phyloP scores from a whole-genome alignment of 2,113 vertebrate species.

The Smithornis capensis region DNA sequence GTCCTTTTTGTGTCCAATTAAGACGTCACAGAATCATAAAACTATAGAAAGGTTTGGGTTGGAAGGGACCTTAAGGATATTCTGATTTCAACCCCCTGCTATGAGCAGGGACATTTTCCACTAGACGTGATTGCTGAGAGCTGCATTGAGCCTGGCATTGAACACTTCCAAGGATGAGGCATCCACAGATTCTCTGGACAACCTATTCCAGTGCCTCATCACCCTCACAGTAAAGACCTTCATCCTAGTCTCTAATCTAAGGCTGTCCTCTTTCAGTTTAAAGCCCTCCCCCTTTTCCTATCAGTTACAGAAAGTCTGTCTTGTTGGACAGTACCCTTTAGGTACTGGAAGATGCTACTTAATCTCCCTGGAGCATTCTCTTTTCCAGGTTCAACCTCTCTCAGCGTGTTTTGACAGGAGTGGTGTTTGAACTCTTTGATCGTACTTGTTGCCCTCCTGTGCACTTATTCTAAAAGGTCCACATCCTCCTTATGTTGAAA shows the following conservation, averaged over 20 bases:
- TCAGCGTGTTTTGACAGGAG: background rate
- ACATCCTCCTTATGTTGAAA: background rate
- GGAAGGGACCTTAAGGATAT: background rate
- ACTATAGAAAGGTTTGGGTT: no score
- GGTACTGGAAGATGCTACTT: background rate
- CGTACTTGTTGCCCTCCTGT: background rate
- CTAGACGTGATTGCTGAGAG: background rate
- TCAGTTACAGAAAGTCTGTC: no score
- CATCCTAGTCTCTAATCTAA: background rate
- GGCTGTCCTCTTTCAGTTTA: background rate
- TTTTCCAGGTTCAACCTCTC: background rate
- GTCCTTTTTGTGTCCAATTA: background rate
- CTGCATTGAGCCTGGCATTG: background rate
- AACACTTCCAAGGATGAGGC: background rate
- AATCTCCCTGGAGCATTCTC: background rate
- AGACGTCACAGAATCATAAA: background rate
- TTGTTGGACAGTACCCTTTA: background rate
- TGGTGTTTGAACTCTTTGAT: background rate
- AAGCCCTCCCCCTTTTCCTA: background rate
- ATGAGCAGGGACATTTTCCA: background rate
- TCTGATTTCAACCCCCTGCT: background rate
- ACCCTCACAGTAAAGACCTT: background rate
- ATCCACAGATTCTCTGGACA: background rate
- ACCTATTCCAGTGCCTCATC: background rate
- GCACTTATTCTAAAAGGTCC: background rate